These are phyloP conservation scores for Ursus arctos DNA, from an alignment of 2,113 vertebrate genomes.

Conservation along the genomic window DNA sequence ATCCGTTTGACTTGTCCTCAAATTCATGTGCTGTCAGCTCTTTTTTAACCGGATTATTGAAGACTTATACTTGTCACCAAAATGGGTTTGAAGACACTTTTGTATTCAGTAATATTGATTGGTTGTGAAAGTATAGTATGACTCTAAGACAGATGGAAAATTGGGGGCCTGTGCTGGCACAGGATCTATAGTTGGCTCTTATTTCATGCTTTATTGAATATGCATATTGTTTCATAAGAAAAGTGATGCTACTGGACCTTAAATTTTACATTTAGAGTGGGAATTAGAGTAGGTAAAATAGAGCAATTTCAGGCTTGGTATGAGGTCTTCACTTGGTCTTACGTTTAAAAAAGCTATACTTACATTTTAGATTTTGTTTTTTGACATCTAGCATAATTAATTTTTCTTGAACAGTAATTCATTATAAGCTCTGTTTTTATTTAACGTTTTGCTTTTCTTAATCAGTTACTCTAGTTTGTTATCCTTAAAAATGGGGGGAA, in stretches of 20 bases:
- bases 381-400: background rate
- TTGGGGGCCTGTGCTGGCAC: background rate
- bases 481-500: constrained; percentile 14
- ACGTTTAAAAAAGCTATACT: background rate
- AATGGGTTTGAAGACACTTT: background rate
- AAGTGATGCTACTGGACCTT: background rate
- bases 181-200: background rate
- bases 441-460: constrained; percentile 41
- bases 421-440: background rate
- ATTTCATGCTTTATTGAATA: background rate
- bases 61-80: background rate
- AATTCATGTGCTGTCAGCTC: background rate
- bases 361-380: background rate
- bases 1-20: background rate
- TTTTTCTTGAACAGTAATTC: background rate
- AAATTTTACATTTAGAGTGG: constrained; percentile 18
- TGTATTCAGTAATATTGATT: background rate
- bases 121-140: background rate
- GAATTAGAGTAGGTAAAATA: background rate
- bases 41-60: background rate
- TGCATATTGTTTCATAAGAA: constrained; percentile 4
- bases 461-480: background rate
- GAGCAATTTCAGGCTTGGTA: background rate
- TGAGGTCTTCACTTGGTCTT: background rate
- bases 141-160: background rate